phyloP scores from a whole-genome alignment of 2,113 vertebrate genomes.

The Thomomys bottae region DNA sequence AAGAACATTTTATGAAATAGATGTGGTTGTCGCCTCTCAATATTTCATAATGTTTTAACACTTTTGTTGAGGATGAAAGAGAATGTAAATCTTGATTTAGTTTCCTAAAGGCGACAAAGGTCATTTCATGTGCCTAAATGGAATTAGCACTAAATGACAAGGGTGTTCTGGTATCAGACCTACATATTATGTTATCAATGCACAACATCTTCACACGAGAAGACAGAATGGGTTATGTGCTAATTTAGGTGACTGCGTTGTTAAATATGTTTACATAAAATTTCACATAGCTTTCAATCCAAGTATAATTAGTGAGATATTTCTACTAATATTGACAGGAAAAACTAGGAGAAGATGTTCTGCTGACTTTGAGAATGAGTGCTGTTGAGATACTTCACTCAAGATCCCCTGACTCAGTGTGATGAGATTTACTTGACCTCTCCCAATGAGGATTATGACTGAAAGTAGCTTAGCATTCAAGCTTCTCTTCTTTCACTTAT shows the following conservation, averaged over 20 bases:
- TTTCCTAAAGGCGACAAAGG: not conserved
- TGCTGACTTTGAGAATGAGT: not conserved
- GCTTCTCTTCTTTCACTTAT: too few species aligned
- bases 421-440: too few species aligned
- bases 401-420: too few species aligned
- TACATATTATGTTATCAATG: too few species aligned
- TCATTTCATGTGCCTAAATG: not conserved
- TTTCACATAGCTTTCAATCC: not conserved
- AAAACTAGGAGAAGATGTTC: not conserved
- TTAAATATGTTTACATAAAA: not conserved
- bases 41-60: not conserved
- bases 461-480: too few species aligned
- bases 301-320: not conserved
- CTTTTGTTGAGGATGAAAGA: not conserved
- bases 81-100: not conserved
- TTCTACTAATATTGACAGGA: too few species aligned
- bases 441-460: too few species aligned
- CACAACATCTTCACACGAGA: not conserved
- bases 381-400: not conserved
- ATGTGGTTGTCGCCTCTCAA: not conserved
- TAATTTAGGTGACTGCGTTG: not conserved
- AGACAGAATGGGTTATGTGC: not conserved
- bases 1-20: not conserved
- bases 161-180: not conserved
- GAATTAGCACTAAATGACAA: not conserved